Evolutionary conservation across 1,140 invertebrate species (phyloP).

Genomic region (Drosophila virilis): DNA sequence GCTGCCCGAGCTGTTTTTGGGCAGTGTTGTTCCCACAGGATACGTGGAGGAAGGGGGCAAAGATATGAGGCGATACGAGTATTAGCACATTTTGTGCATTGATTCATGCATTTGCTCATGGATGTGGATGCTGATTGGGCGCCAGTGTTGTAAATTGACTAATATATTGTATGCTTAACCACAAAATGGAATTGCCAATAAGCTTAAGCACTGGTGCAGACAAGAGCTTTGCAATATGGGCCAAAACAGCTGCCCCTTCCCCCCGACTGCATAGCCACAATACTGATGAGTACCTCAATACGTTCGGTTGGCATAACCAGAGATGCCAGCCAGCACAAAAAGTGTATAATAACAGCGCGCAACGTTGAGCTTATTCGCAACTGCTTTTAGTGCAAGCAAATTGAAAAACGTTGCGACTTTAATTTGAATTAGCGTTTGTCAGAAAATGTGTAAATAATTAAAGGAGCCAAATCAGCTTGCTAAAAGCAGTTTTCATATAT

Average conservation of each 20-base stretch:
- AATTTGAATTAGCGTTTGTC: too few relatives aligned
- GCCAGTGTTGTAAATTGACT: slow-evolving; percentile 45
- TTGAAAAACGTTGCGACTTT: too few relatives aligned
- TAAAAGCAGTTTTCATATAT: too few relatives aligned
- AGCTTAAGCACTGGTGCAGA: slow-evolving; percentile 21
- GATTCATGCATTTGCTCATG: slow-evolving; percentile 57
- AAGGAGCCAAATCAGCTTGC: too few relatives aligned
- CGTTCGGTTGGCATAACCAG: too few relatives aligned
- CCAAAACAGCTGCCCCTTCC: not conserved
- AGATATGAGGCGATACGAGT: slow-evolving; percentile 20
- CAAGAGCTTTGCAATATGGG: slow-evolving; percentile 17
- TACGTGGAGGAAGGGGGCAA: not conserved
- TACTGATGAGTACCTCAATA: not conserved
- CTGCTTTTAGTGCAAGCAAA: too few relatives aligned
- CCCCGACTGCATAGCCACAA: not conserved
- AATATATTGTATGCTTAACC: slow-evolving; percentile 61
- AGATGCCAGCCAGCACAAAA: too few relatives aligned
- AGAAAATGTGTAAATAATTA: too few relatives aligned
- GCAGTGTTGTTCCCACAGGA: not conserved
- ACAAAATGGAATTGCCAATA: slow-evolving; percentile 38
- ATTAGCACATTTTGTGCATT: slow-evolving; percentile 54
- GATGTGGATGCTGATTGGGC: slow-evolving; percentile 29
- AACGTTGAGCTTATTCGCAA: too few relatives aligned
- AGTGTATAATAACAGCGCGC: too few relatives aligned
- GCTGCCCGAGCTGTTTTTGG: slow-evolving; percentile 10